A percentile compares a stretch with the other conserved stretches of the same genome.
Evolutionary conservation across 2,797 vertebrate species (phyloP).

Genomic region (Tokudaia muenninki): DNA sequence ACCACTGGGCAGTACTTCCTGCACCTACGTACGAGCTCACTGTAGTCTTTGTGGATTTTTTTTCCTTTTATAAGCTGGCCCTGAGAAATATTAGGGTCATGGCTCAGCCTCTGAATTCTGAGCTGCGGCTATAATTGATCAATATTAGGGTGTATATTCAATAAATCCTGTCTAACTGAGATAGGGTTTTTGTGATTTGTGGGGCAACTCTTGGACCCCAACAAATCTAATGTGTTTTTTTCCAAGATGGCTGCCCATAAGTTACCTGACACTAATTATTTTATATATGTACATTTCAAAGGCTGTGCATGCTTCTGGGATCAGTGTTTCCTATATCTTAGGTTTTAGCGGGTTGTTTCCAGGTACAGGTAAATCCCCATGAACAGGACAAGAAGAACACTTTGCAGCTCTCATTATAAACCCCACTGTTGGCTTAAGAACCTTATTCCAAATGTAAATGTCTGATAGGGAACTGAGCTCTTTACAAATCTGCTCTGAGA

Average conservation of each 20-base stretch:
- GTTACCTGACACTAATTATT: slow-evolving; percentile 56
- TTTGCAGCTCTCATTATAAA: slow-evolving; percentile 63
- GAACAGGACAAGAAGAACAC: slow-evolving; percentile 28
- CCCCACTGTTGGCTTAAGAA: slow-evolving; percentile 49
- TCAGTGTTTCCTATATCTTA: neutral
- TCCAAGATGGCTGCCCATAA: neutral
- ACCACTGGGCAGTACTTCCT: neutral
- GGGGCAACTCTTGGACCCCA: neutral
- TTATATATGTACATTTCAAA: slow-evolving; percentile 34
- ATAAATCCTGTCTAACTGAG: neutral
- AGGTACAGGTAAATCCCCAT: neutral
- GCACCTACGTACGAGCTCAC: neutral
- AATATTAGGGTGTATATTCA: neutral
- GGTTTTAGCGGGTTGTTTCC: slow-evolving; percentile 42
- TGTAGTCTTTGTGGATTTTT: neutral
- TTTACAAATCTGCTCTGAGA: slow-evolving; percentile 66
- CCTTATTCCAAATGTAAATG: slow-evolving; percentile 68
- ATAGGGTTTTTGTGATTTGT: neutral
- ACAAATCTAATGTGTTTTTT: neutral
- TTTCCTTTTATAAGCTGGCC: neutral
- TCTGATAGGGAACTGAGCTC: slow-evolving; percentile 52
- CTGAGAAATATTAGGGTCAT: neutral
- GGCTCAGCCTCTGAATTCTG: neutral
- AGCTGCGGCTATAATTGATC: neutral
- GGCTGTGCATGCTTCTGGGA: neutral